Base-by-base conservation (phyloP, 2,888 invertebrate genomes). In the Orchestes rusci region DNA sequence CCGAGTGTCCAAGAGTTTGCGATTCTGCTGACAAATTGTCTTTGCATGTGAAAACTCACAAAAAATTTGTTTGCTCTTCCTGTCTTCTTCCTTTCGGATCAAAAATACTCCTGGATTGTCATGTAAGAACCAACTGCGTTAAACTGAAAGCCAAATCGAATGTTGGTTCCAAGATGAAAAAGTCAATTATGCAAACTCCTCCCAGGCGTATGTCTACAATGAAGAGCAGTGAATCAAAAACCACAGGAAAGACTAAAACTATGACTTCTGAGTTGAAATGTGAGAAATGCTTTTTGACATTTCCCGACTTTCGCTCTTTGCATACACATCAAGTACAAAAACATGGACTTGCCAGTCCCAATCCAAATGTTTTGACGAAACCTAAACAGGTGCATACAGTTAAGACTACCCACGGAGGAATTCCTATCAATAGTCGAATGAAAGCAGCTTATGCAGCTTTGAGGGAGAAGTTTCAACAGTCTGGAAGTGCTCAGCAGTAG, bases 81-180 rank as follows among this genome's bases (percentile, higher is more conserved):
- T 68, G 68, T 43, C 50, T 53, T 4, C 39, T 47, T 4, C 44
- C 49, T 2, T 68, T 68, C 47, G 17, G 54, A 4, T 65, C 66
- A 2, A 62, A 60, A 46, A 39, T 66, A 8, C 45, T 64, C 12
- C 50, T 67, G 1, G 65, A 66, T 36, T 53, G 58, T 16, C 68
- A 68, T 43, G 43, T 64, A 3, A 53, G 62, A 7, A 56, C 54
- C 16, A 61, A 55, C 31, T 68, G 68, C 43, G 62, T 67, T 3
- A 67, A 68, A 51, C 23, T 43, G 1, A 35, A 47, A 8, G 57
- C 15, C 8, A 4, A 53, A 43, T 16, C 48, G 57, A 20, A 36
- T 56, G 20, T 58, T 57, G n/a, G n/a, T 1, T 53, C 52, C 35
- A 56, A 55, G 43, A 52, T 55, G 7, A 51, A 45, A 39, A 57